These are phyloP conservation scores for Peribatodes rhomboidaria DNA, from an alignment of 2,888 invertebrate genomes.

Conservation along the genomic window DNA sequence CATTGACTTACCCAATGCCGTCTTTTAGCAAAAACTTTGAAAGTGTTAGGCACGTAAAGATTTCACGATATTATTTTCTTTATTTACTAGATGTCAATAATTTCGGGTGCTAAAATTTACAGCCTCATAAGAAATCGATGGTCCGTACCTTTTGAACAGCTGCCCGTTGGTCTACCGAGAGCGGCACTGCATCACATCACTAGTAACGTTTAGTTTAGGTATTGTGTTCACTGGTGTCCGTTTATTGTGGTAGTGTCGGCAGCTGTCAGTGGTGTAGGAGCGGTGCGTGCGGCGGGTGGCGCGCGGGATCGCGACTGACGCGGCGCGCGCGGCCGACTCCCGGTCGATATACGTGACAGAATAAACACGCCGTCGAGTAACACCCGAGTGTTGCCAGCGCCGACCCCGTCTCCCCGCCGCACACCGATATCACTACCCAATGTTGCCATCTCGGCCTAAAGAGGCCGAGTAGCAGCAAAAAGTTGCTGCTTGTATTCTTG, in stretches of 20 bases:
- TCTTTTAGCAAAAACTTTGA: not conserved
- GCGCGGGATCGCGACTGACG: constrained; percentile 72
- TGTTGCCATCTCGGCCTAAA: constrained; percentile 26
- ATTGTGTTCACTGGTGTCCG: constrained; percentile 54
- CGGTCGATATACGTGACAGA: constrained; percentile 85
- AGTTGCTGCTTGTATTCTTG: constrained; percentile 42
- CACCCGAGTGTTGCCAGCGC: constrained; percentile 70
- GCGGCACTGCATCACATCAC: constrained; percentile 71
- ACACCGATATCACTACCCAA: not conserved
- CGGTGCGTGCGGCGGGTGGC: constrained; percentile 62
- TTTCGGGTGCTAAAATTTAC: constrained; percentile 53
- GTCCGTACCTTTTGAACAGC: constrained; percentile 75
- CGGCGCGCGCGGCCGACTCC: constrained; percentile 64
- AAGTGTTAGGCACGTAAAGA: not conserved
- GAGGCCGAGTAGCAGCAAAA: too few relatives aligned
- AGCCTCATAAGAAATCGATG: constrained; percentile 46
- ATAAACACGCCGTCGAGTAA: constrained; percentile 81
- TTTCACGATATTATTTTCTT: constrained; percentile 12
- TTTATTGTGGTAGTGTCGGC: constrained; percentile 65
- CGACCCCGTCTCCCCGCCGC: constrained; percentile 41
- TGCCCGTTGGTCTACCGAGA: constrained; percentile 66
- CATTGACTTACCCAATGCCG: not conserved
- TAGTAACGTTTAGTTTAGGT: constrained; percentile 51
- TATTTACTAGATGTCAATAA: constrained; percentile 39
- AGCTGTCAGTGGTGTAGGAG: constrained; percentile 67